Base-by-base conservation (phyloP, 1,140 invertebrate genomes). In the Formica selysi region DNA sequence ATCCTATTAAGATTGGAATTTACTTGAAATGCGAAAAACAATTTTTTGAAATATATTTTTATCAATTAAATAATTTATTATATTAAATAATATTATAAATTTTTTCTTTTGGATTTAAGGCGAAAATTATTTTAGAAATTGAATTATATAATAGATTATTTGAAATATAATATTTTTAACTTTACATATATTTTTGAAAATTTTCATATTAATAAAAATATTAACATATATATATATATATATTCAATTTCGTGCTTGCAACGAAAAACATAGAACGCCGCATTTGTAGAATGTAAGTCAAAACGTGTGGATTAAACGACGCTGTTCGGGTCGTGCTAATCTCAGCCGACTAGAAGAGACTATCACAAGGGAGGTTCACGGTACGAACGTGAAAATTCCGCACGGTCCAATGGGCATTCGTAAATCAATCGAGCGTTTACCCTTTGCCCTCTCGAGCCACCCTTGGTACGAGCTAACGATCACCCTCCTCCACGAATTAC, bases 381-480 rank as follows among this genome's bases (percentile, higher is more conserved):
- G 57, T 64, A 76, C 59, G 87, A 54, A 89, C 68, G 87, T 89
- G 87, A 89, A 89, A 89, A 89, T 89, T 88, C 74, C 74, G 51
- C 68, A 85, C 76, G 86, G 74, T 80, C 54, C 81, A 36, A 85
- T 85, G 81, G 59, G 41, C 74, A 67, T 85, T 68, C 86, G 86
- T 89, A 89, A 89, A 89, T 89, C 87, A 88, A 89, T 88, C 68
- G 86, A 80, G 57, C 87, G 87, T 87, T 88, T 88, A 87, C 79
- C 67, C 85, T 89, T 87, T 78, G 44, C 74, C 65, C 51, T 86
- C 80, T 86, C 87, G 67, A 68, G 67, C 65, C 65, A 71, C 84
- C 83, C 83, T 87, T 59, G 57, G 44, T 85, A 71, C 81, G 81
- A 87, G 48, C 86, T 48, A 68, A 64, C 51, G 85, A 76, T 32